Conservation (phyloP, 2,113 vertebrate genomes). For the Pleuronectes platessa region DNA sequence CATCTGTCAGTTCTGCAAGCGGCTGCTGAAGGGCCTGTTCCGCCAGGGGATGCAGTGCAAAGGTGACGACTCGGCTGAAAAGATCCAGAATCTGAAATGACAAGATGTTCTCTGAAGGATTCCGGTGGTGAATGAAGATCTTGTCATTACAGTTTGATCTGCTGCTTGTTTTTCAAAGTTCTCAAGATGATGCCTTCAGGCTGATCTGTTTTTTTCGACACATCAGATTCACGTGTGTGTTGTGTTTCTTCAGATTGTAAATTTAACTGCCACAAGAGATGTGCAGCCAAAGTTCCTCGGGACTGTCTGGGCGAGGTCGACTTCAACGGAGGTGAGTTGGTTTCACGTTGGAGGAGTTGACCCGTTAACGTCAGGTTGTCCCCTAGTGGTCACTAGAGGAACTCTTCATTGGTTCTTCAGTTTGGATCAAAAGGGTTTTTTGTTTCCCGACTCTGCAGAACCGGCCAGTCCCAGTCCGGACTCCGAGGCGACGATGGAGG, state of each 20-base stretch:
- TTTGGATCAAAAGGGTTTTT: no score
- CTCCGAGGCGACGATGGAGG: constrained; percentile 91
- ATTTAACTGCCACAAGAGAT: constrained; percentile 97
- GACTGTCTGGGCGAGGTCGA: constrained; percentile 94
- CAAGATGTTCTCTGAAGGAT: no score
- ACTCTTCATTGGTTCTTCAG: no score
- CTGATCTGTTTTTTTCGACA: no score
- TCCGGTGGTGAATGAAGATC: no score
- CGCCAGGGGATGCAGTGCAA: constrained; percentile 98
- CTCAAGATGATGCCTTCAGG: no score
- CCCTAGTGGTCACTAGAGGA: no score
- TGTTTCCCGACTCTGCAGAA: constrained; percentile 73
- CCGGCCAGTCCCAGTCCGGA: constrained; percentile 88
- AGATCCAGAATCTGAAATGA: no score
- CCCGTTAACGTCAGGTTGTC: no score
- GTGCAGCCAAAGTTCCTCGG: constrained; percentile 91
- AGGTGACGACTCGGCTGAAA: constrained; percentile 76
- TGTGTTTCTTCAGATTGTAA: constrained; percentile 88
- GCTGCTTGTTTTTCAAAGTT: no score
- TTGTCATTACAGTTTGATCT: no score
- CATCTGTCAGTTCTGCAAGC: constrained; percentile 95
- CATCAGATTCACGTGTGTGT: background rate
- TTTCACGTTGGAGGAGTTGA: background rate
- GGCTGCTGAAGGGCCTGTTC: constrained; percentile 94
- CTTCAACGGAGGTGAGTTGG: constrained; percentile 91